phyloP scores from a whole-genome alignment of 2,113 vertebrate species.

The Mola mola region DNA sequence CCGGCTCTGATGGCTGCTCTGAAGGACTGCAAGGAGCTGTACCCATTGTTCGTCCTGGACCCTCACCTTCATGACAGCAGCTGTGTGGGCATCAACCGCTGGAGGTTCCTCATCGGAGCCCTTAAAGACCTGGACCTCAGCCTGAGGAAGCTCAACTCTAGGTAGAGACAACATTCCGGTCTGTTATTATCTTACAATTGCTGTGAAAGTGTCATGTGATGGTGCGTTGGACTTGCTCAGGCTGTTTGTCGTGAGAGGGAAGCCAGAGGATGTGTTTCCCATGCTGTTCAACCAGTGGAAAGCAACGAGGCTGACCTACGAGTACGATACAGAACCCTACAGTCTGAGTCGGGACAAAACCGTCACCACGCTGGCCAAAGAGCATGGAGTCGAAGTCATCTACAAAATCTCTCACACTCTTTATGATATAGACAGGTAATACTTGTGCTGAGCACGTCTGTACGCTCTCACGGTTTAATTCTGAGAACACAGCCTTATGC shows the following conservation, averaged over 20 bases:
- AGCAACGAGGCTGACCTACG: constrained; percentile 72
- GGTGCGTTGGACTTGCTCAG: constrained; percentile 46
- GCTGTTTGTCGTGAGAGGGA: constrained; percentile 76
- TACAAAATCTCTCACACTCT: constrained; percentile 79
- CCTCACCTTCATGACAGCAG: constrained; percentile 63
- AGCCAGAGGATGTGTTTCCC: constrained; percentile 76
- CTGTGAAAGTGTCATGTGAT: not conserved
- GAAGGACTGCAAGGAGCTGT: constrained; percentile 67
- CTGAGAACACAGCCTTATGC: too few species aligned
- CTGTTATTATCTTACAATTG: not conserved
- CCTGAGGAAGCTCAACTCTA: constrained; percentile 76
- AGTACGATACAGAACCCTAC: constrained; percentile 79
- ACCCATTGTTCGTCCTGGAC: constrained; percentile 79
- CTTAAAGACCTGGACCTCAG: constrained; percentile 78
- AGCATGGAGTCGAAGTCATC: constrained; percentile 65
- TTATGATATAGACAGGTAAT: constrained; percentile 74
- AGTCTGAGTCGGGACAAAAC: constrained; percentile 59
- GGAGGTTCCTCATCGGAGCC: constrained; percentile 71
- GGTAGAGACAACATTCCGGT: too few species aligned
- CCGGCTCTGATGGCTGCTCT: constrained; percentile 71
- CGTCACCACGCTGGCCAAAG: constrained; percentile 61
- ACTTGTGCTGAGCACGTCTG: not conserved
- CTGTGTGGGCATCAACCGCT: constrained; percentile 60
- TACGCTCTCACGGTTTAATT: not conserved
- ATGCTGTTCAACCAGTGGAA: constrained; percentile 74